Percentiles rank a stretch among this genome's conserved stretches.
These are phyloP conservation scores for Gymnocephalus cernua DNA, from an alignment of 2,113 vertebrate species.

Conservation along the genomic window DNA sequence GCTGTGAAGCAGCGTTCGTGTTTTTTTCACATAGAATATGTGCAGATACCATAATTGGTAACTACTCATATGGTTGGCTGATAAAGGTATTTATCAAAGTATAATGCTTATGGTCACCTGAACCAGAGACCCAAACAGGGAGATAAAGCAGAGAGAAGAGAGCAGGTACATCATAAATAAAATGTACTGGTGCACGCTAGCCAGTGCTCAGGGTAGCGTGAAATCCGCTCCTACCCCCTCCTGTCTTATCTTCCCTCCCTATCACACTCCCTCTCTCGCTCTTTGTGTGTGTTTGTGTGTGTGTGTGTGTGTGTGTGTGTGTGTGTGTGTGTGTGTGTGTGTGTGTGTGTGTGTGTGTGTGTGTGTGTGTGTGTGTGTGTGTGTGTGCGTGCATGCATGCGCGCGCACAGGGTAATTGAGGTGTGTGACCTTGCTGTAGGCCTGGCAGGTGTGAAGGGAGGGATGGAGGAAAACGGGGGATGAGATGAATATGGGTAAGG, in stretches of 20 bases:
- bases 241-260: constrained; percentile 64
- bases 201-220: constrained; percentile 78
- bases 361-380: constrained; percentile 33
- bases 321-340: constrained; percentile 34
- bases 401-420: constrained; percentile 80
- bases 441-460: constrained; percentile 78
- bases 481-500: constrained; percentile 46
- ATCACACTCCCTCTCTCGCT: constrained; percentile 50
- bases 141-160: constrained; percentile 41
- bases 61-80: background rate
- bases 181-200: constrained; percentile 75
- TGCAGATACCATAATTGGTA: background rate
- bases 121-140: constrained; percentile 40
- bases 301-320: background rate
- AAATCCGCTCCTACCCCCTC: constrained; percentile 74
- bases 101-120: background rate
- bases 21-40: background rate
- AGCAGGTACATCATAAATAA: constrained; percentile 79
- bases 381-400: no score
- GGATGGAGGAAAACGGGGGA: constrained; percentile 36
- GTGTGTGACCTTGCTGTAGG: constrained; percentile 82
- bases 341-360: constrained; percentile 13
- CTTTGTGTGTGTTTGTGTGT: constrained; percentile 31
- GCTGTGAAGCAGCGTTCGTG: background rate
- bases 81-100: constrained; percentile 27